Evolutionary conservation across 2,113 vertebrate genomes (phyloP).

Genomic region (Halichoeres trimaculatus): DNA sequence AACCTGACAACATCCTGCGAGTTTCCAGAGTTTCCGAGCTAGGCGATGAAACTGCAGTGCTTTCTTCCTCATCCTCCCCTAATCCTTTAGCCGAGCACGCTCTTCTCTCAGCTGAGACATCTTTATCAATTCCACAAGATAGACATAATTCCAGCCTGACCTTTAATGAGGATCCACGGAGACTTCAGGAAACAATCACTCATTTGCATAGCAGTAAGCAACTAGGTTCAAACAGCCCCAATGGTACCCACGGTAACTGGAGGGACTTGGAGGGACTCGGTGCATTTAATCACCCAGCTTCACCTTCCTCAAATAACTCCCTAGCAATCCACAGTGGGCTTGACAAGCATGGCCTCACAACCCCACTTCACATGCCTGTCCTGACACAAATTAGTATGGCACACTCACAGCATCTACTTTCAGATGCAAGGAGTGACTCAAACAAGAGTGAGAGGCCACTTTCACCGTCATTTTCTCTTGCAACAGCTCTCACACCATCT

Average conservation of each 20-base stretch:
- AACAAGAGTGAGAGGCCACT: not conserved
- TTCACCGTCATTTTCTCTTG: slow-evolving; percentile 5
- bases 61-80: not conserved
- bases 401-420: not conserved
- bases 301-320: not conserved
- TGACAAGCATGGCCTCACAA: not conserved
- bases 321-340: not conserved
- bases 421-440: not conserved
- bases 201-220: not conserved
- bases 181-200: not conserved
- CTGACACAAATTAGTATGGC: not conserved
- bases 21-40: not conserved
- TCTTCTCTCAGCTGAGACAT: not conserved
- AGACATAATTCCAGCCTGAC: not conserved
- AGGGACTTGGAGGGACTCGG: not conserved
- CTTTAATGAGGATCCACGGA: slow-evolving; percentile 4
- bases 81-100: not conserved
- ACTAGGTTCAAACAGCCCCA: not conserved
- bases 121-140: slow-evolving; percentile 10
- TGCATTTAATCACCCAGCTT: slow-evolving; percentile 1
- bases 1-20: slow-evolving; percentile 5
- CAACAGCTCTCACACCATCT: not conserved
- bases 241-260: not conserved
- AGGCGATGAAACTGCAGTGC: not conserved
- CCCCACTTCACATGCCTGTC: not conserved